phyloP scores from a whole-genome alignment of 2,888 invertebrate genomes.

The Eilema caniola region DNA sequence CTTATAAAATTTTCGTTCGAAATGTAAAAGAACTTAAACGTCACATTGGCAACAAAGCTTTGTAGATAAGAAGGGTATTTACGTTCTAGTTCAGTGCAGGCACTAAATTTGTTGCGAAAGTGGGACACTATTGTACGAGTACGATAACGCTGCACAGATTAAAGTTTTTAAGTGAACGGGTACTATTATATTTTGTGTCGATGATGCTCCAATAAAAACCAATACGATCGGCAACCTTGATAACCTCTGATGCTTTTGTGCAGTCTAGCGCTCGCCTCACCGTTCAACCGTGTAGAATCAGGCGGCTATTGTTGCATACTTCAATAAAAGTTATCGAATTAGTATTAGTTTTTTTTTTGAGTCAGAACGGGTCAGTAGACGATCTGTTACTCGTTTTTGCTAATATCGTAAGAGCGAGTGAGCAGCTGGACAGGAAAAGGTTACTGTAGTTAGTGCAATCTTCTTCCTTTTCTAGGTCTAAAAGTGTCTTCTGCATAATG shows the following conservation, averaged over 20 bases:
- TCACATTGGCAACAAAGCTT: constrained; percentile 40
- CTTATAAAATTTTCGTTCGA: neutral
- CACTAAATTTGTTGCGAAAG: constrained; percentile 59
- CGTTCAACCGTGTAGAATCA: constrained; percentile 3
- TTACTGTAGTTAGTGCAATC: neutral
- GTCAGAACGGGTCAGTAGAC: neutral
- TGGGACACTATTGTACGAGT: constrained; percentile 54
- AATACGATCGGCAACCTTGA: constrained; percentile 16
- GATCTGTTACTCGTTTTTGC: neutral
- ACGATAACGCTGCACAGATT: constrained; percentile 52
- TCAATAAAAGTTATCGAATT: neutral
- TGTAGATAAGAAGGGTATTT: constrained; percentile 52
- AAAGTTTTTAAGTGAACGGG: constrained; percentile 18
- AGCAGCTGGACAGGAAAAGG: neutral
- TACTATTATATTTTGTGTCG: neutral
- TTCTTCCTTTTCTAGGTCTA: neutral
- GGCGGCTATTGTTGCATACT: neutral
- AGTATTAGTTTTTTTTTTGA: neutral
- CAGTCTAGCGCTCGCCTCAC: neutral
- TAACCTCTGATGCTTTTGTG: constrained; percentile 15
- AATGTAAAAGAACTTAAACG: constrained; percentile 27
- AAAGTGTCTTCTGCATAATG: neutral
- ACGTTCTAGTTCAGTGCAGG: constrained; percentile 49
- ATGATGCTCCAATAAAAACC: constrained; percentile 20
- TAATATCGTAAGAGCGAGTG: neutral